Base-by-base conservation (phyloP, 2,113 vertebrate genomes). In the Galeopterus variegatus region DNA sequence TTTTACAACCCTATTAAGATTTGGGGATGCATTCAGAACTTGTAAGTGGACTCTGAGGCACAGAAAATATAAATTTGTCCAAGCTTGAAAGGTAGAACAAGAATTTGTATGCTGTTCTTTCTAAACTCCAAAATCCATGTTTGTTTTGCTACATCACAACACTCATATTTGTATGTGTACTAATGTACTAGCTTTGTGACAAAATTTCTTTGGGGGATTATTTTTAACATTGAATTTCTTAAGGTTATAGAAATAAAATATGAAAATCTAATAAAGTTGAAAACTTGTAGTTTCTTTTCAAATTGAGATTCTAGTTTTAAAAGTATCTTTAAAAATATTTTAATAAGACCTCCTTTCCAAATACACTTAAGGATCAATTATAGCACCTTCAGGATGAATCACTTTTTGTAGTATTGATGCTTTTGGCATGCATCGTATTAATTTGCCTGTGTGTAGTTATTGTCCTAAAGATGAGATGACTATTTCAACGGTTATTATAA, bases 191-290 rank as follows among this genome's bases (percentile, higher is more conserved):
- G 62, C 12, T 70, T 45, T 92, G 31, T 93, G 81, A 70, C 75
- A 94, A 48, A 70, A 76, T 84, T 79, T 88, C 28, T 67, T 67
- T 52, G 60, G 52, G 19, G 17, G 23, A 56, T 85, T 70, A 36
- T 96, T 91, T 36, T 92, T 87, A 64, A 70, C 18, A n/a, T 69
- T 75, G 3, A 54, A 52, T 94, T 94, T 67, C 75, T 75, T 73
- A 86, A 72, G 81, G 7, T 45, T 69, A 54, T 7, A 48, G 52
- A 62, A 45, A 62, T 54, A 77, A 92, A 15, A 21, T 24, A 33
- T n/a, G 21, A 62, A 79, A 83, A 79, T 58, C 50, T 24, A 76
- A 60, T 94, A 88, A 64, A 41, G n/a, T 9, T 15, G n/a, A 92
- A 91, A 70, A 64, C 19, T 26, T 36, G 17, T 70, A 88, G 13